phyloP scores from a whole-genome alignment of 1,140 invertebrate genomes.

The Acromyrmex heyeri region DNA sequence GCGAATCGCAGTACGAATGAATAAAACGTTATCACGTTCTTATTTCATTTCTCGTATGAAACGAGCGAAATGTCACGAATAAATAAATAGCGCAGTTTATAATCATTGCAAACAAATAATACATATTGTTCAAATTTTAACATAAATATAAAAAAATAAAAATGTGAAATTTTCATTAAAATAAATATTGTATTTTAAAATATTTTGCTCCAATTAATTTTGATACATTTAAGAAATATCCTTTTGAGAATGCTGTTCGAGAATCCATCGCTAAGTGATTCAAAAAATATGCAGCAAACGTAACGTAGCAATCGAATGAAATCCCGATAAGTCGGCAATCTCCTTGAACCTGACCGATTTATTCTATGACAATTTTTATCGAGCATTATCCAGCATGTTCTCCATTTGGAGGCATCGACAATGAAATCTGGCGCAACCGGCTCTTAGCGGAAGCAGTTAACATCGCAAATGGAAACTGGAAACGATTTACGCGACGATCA shows the following conservation, averaged over 20 bases:
- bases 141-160: neutral
- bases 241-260: neutral
- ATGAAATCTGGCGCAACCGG: conserved; percentile 67
- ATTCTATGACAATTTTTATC: conserved; percentile 26
- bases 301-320: neutral
- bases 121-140: neutral
- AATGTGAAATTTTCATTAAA: neutral
- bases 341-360: conserved; percentile 64
- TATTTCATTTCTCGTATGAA: conserved; percentile 13
- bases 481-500: conserved; percentile 51
- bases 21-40: conserved; percentile 21
- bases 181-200: neutral
- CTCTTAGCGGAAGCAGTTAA: conserved; percentile 73
- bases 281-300: neutral
- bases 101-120: neutral
- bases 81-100: conserved; percentile 1
- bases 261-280: neutral
- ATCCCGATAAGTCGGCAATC: neutral
- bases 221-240: conserved; percentile 6
- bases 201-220: neutral
- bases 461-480: conserved; percentile 78
- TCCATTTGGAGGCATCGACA: conserved; percentile 54
- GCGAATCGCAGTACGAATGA: neutral
- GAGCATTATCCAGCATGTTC: conserved; percentile 44
- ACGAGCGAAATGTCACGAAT: neutral